Evolutionary conservation across 2,888 invertebrate species (phyloP).

Genomic region (Thalpophila matura): DNA sequence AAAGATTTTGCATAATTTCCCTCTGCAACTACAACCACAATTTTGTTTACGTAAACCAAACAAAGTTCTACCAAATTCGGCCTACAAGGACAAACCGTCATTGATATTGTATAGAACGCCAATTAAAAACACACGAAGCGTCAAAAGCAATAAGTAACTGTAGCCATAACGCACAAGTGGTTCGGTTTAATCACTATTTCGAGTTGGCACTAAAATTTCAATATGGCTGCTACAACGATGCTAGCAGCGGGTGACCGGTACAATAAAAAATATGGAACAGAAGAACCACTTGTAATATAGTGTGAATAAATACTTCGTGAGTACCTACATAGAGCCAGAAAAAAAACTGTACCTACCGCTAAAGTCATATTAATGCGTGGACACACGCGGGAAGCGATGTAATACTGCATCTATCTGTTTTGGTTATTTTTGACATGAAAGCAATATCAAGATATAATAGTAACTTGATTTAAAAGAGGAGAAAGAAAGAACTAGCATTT

Average conservation of each 20-base stretch:
- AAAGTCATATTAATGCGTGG: no score
- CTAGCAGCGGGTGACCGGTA: conserved; percentile 27
- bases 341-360: no score
- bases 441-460: no score
- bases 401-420: no score
- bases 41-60: background rate
- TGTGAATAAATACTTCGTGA: background rate
- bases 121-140: conserved; percentile 15
- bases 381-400: no score
- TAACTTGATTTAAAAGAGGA: no score
- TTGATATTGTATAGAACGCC: background rate
- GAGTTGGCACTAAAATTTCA: conserved; percentile 56
- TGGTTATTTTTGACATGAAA: no score
- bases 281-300: conserved; percentile 19
- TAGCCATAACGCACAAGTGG: conserved; percentile 34
- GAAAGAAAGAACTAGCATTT: no score
- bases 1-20: no score
- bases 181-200: conserved; percentile 53
- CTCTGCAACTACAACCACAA: no score
- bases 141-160: conserved; percentile 23
- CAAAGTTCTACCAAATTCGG: background rate
- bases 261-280: conserved; percentile 15
- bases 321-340: no score
- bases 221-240: conserved; percentile 43
- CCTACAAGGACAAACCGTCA: background rate